phyloP scores from a whole-genome alignment of 2,113 vertebrate genomes.

The Oxyruncus cristatus region DNA sequence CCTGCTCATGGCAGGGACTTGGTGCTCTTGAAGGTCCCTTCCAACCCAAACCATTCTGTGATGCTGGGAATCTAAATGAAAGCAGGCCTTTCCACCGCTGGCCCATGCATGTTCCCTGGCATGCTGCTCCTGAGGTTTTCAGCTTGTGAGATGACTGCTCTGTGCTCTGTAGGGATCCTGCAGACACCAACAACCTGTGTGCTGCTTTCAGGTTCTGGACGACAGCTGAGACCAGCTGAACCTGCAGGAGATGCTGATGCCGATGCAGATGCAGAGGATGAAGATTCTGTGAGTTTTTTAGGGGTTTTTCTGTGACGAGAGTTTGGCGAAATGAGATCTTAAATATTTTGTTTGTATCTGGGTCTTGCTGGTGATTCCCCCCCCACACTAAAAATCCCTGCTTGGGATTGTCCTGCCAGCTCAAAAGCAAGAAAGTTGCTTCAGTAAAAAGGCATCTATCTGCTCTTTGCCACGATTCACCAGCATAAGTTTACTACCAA shows the following conservation, averaged over 20 bases:
- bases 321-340: not conserved
- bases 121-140: not conserved
- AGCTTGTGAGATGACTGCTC: not conserved
- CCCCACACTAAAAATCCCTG: not conserved
- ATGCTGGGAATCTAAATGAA: not conserved
- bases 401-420: not conserved
- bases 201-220: conserved; percentile 67
- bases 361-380: not conserved
- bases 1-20: not conserved
- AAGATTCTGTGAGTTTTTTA: conserved; percentile 67
- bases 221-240: conserved; percentile 63
- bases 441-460: not conserved
- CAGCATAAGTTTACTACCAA: not conserved
- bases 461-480: not conserved
- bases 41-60: not conserved
- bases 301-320: not conserved
- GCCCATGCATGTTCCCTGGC: fast-evolving
- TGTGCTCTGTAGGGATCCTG: not conserved
- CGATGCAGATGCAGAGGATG: conserved; percentile 50
- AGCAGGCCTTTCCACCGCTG: not conserved
- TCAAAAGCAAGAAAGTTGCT: not conserved
- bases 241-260: conserved; percentile 49
- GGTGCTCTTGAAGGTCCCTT: not conserved
- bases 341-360: not conserved
- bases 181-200: not conserved